Percentiles rank a stretch among this genome's conserved stretches.
phyloP scores from a whole-genome alignment of 2,888 invertebrate genomes.

The Leptopterna dolabrata region DNA sequence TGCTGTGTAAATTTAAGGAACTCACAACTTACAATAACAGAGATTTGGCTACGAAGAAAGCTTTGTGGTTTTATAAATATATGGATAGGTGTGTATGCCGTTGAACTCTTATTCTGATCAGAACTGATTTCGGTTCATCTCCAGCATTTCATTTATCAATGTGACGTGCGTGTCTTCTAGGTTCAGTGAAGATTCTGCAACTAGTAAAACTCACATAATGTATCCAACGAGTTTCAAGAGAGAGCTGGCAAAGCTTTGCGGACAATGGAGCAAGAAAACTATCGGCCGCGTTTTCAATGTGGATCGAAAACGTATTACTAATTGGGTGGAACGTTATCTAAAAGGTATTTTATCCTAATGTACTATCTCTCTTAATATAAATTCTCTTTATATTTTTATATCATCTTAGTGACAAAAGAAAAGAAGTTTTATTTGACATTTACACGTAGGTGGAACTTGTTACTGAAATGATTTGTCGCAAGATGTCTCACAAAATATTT shows the following conservation, averaged over 20 bases:
- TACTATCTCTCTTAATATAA: too few species aligned
- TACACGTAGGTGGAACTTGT: too few species aligned
- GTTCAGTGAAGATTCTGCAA: neutral
- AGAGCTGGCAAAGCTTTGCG: slow-evolving; percentile 63
- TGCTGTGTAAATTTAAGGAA: slow-evolving; percentile 43
- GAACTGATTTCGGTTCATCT: too few species aligned
- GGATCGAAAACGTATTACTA: slow-evolving; percentile 64
- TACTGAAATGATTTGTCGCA: too few species aligned
- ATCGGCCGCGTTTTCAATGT: slow-evolving; percentile 63
- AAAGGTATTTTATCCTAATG: slow-evolving; percentile 49
- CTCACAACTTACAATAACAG: neutral
- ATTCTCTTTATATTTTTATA: too few species aligned
- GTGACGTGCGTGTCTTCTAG: too few species aligned
- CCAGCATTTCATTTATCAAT: too few species aligned
- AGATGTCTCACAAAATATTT: too few species aligned
- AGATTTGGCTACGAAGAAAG: slow-evolving; percentile 14
- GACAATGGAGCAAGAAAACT: slow-evolving; percentile 62
- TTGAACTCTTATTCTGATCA: too few species aligned
- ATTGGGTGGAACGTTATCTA: slow-evolving; percentile 62
- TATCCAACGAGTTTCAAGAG: slow-evolving; percentile 64
- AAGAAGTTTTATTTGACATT: too few species aligned
- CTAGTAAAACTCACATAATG: slow-evolving; percentile 35
- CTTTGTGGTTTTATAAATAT: slow-evolving; percentile 38
- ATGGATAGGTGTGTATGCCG: slow-evolving; percentile 2
- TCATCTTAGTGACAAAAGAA: too few species aligned